Percentiles rank a stretch among this genome's conserved stretches.
Conservation (phyloP, 1,140 invertebrate genomes). For the Euura lappo region DNA sequence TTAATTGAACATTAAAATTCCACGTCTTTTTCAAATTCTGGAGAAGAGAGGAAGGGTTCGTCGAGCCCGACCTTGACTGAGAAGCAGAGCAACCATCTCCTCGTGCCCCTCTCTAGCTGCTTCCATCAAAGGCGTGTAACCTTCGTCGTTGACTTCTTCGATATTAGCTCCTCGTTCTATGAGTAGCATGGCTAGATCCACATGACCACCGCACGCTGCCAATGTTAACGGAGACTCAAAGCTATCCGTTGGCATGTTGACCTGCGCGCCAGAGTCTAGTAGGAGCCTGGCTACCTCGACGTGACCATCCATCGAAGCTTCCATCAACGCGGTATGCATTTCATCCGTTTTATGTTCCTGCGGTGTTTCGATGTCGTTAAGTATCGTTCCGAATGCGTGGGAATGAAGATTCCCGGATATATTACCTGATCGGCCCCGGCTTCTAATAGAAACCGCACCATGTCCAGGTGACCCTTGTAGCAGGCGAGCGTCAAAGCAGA, state of each 20-base stretch:
- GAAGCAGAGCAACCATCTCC: slow-evolving; percentile 94
- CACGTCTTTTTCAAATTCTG: background rate
- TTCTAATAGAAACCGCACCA: slow-evolving; percentile 95
- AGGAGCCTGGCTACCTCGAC: slow-evolving; percentile 93
- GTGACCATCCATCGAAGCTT: slow-evolving; percentile 99
- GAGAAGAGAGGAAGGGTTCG: slow-evolving; percentile 10
- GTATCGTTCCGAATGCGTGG: too few species aligned
- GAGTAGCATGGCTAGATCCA: slow-evolving; percentile 92
- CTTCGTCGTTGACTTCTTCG: slow-evolving; percentile 99
- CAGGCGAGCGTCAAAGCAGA: slow-evolving; percentile 94
- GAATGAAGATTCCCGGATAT: background rate
- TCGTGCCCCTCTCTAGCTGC: slow-evolving; percentile 97
- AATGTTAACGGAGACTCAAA: slow-evolving; percentile 98
- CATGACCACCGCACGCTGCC: slow-evolving; percentile 97
- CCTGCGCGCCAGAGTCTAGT: slow-evolving; percentile 96
- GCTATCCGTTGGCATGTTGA: slow-evolving; percentile 99
- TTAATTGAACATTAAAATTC: slow-evolving; percentile 19
- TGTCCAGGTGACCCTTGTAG: slow-evolving; percentile 97
- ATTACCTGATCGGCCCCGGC: slow-evolving; percentile 87
- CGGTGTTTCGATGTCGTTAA: too few species aligned
- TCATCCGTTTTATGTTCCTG: slow-evolving; percentile 97
- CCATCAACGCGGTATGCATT: slow-evolving; percentile 99
- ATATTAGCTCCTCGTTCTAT: slow-evolving; percentile 98
- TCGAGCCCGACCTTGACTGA: slow-evolving; percentile 77
- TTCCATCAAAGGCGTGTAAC: slow-evolving; percentile 99